phyloP scores from a whole-genome alignment of 2,888 invertebrate species.

The Blera fallax region DNA sequence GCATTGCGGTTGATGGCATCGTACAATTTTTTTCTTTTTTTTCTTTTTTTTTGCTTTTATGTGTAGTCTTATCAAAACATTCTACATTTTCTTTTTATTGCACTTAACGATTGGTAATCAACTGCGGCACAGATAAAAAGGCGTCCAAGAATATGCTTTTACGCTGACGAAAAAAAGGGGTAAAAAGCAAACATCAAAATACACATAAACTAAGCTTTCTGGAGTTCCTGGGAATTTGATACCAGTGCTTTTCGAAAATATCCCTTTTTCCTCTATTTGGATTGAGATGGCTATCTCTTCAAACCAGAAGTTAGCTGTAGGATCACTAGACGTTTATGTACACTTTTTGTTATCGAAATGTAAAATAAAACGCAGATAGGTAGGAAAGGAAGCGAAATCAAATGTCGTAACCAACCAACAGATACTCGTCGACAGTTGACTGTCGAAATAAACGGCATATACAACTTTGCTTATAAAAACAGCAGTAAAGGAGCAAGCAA shows the following conservation, averaged over 20 bases:
- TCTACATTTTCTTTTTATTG: not conserved
- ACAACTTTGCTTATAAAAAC: not conserved
- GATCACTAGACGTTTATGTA: not conserved
- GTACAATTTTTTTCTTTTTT: not conserved
- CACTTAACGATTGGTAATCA: not conserved
- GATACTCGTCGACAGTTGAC: not conserved
- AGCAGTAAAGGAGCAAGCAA: slow-evolving; percentile 3
- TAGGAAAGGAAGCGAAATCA: slow-evolving; percentile 8
- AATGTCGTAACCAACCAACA: slow-evolving; percentile 19
- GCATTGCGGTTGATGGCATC: not conserved
- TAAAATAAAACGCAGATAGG: slow-evolving; percentile 25
- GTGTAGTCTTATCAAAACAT: not conserved
- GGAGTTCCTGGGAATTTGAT: not conserved
- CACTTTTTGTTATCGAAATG: slow-evolving; percentile 8
- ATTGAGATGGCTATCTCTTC: slow-evolving; percentile 5
- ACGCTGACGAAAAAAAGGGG: not conserved
- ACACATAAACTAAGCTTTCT: not conserved
- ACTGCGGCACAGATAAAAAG: not conserved
- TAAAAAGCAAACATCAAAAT: slow-evolving; percentile 15
- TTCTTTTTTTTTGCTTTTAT: not conserved
- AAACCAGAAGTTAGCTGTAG: not conserved
- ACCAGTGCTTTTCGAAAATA: not conserved
- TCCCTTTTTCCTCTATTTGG: not conserved
- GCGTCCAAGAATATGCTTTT: not conserved
- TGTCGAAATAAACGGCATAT: slow-evolving; percentile 13